A percentile compares a stretch with the other conserved stretches of the same genome.
phyloP scores from a whole-genome alignment of 2,113 vertebrate species.

The Dasyprocta punctata region DNA sequence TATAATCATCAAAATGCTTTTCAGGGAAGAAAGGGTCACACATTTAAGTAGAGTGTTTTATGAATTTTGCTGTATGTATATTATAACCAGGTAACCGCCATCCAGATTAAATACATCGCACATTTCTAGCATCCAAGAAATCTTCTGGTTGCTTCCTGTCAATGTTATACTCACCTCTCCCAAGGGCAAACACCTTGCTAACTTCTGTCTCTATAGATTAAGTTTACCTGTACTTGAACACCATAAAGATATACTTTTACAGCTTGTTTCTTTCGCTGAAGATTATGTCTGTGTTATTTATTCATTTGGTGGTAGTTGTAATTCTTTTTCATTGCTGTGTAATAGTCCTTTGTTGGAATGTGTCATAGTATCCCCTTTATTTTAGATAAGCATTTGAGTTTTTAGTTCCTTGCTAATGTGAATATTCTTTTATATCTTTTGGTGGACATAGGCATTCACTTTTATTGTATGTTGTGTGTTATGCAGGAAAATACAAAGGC shows the following conservation, averaged over 20 bases:
- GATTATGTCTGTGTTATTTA: background rate
- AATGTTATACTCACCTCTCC: background rate
- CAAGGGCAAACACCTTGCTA: background rate
- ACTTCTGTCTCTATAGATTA: background rate
- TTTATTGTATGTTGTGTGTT: background rate
- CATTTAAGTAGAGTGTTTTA: background rate
- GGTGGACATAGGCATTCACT: background rate
- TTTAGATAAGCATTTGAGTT: constrained; percentile 35
- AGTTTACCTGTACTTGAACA: constrained; percentile 17
- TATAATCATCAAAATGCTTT: background rate
- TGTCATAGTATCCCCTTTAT: background rate
- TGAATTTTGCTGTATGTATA: background rate
- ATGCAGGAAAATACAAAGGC: background rate
- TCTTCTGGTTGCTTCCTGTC: background rate
- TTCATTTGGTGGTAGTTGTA: background rate
- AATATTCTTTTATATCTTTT: background rate
- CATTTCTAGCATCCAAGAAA: background rate
- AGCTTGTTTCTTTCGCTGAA: constrained; percentile 32
- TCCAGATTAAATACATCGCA: background rate
- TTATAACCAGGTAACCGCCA: background rate
- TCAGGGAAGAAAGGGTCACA: background rate
- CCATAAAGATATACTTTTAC: background rate
- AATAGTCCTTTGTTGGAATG: background rate
- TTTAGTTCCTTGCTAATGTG: constrained; percentile 13
- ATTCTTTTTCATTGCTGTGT: background rate